Percentiles rank a stretch among this genome's conserved stretches.
Conservation (phyloP, 2,113 vertebrate genomes). For the Athene noctua region DNA sequence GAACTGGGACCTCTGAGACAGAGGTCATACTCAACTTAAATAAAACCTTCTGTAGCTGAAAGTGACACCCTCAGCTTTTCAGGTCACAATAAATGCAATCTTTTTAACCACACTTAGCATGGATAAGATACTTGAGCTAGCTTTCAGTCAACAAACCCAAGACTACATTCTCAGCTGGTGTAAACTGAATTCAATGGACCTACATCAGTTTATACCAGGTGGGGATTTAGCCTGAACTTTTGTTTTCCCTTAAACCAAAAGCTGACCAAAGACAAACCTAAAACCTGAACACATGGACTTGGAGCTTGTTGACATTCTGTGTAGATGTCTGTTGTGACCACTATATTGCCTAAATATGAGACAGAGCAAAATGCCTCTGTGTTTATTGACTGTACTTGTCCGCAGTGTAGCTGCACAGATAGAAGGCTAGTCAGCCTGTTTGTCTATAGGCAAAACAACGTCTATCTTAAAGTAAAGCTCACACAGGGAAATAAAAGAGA, state of each 20-base stretch:
- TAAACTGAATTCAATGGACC: not conserved
- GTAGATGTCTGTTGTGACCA: not conserved
- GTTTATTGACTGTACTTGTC: not conserved
- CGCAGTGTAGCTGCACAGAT: not conserved
- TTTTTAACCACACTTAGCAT: not conserved
- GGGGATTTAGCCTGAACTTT: not conserved
- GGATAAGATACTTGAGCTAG: not conserved
- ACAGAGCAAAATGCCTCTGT: not conserved
- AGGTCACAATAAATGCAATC: not conserved
- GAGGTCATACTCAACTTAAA: not conserved
- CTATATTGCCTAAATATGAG: not conserved
- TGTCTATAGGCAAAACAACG: constrained; percentile 8
- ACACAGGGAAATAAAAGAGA: not conserved
- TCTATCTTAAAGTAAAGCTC: not conserved
- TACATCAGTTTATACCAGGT: not conserved
- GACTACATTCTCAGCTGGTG: not conserved
- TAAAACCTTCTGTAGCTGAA: not conserved
- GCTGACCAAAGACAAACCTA: not conserved
- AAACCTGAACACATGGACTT: not conserved
- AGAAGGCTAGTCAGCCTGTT: not conserved
- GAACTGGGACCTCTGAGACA: not conserved
- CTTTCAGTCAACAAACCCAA: not conserved
- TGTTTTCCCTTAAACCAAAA: constrained; percentile 36
- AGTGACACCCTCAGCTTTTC: constrained; percentile 29
- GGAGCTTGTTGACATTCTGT: not conserved